phyloP scores from a whole-genome alignment of 92 coral and sea anemone genomes.

The Porites lobata region DNA sequence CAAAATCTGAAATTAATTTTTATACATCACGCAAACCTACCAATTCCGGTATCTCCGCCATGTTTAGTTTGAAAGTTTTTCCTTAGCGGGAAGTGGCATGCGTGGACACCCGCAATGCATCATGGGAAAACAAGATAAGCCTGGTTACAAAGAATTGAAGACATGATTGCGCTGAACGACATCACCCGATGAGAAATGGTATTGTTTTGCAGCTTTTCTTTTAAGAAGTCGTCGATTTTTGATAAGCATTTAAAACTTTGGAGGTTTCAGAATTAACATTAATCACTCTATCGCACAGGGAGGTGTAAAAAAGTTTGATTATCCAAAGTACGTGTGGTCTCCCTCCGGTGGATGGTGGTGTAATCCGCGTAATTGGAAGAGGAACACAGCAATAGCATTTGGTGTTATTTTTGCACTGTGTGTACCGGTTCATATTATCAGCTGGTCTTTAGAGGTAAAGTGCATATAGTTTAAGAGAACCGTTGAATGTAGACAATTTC shows the following conservation, averaged over 20 bases:
- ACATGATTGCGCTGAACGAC: neutral
- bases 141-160: neutral
- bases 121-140: conserved; percentile 40
- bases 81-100: conserved; percentile 66
- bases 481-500: neutral
- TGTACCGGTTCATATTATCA: conserved; percentile 81
- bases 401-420: conserved; percentile 81
- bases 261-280: neutral
- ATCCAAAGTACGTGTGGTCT: conserved; percentile 99
- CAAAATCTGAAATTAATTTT: conserved; percentile 53
- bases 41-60: conserved; percentile 93
- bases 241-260: neutral
- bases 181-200: conserved; percentile 7
- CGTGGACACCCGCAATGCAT: conserved; percentile 33
- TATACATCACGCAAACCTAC: conserved; percentile 69
- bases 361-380: conserved; percentile 97
- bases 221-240: neutral
- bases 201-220: neutral
- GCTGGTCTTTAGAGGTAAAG: conserved; percentile 94
- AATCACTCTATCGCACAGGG: conserved; percentile 69
- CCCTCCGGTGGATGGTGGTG: conserved; percentile 99
- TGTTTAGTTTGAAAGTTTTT: conserved; percentile 70
- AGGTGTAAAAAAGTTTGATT: conserved; percentile 94
- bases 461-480: neutral
- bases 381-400: conserved; percentile 93